Conservation (phyloP, 2,888 invertebrate species). For the Molorchus minor region DNA sequence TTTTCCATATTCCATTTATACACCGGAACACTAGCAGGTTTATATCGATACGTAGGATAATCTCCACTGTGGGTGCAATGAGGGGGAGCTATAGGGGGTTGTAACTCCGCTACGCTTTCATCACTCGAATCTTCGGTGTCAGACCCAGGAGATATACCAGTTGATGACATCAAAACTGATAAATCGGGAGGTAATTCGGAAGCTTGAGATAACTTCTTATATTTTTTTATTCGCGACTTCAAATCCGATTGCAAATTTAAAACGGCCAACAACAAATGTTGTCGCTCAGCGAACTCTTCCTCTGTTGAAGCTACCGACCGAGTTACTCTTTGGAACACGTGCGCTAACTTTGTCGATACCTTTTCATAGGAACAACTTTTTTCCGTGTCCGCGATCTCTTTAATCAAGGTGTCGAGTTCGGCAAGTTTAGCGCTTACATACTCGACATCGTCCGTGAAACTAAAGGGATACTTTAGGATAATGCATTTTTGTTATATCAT, state of each 20-base stretch:
- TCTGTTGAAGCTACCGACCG: conserved; percentile 17
- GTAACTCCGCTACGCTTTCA: not conserved
- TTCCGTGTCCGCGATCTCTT: not conserved
- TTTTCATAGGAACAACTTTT: conserved; percentile 2
- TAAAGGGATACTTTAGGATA: conserved; percentile 23
- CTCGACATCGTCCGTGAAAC: conserved; percentile 6
- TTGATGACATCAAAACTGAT: not conserved
- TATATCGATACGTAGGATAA: not conserved
- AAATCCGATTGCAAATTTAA: conserved; percentile 6
- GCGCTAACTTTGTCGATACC: conserved; percentile 15
- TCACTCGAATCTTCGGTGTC: not conserved
- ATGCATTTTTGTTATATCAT: not conserved
- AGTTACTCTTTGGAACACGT: conserved; percentile 16
- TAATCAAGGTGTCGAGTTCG: conserved; percentile 2
- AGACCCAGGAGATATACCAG: not conserved
- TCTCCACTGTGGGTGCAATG: not conserved
- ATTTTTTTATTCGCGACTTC: conserved; percentile 2
- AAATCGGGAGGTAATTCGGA: not conserved
- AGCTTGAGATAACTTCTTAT: not conserved
- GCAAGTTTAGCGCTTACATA: not conserved
- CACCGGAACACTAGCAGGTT: too few species aligned
- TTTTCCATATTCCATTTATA: too few species aligned
- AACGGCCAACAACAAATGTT: not conserved
- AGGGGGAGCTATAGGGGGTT: not conserved
- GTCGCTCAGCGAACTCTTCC: conserved; percentile 7